Base-by-base conservation (phyloP, 1,140 invertebrate species). In the Dendroctonus valens region DNA sequence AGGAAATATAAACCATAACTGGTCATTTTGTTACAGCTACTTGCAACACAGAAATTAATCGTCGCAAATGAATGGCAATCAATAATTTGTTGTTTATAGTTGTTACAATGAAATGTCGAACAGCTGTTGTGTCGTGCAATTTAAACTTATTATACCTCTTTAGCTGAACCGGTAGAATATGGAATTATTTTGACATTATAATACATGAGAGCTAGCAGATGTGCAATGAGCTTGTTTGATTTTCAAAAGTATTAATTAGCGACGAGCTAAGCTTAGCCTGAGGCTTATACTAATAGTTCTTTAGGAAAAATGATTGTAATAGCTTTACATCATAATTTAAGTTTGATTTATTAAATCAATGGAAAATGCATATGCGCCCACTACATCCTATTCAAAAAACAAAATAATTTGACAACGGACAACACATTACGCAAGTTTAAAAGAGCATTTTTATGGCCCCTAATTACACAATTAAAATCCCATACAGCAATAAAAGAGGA, bases 391-490 rank as follows among this genome's bases (percentile, higher is more conserved):
- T 26, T 40, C 37, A 7, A 58, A 38, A 49, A 59, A 49, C 42
- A 61, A 50, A 50, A 51, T 52, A 61, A 63, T 54, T 44, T 51
- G 51, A 63, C 41, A 54, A 63, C 14, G 7, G 5, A 55, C 41
- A 54, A 63, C 60, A 46, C 53, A 63, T 54, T 63, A 63, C 40
- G 9, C 49, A 50, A 51, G 54, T 14, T 50, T 41, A 65, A 65
- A 65, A 59, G 50, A 49, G 39, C 65, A 60, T 53, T 67, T 67
- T 67, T 67, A 67, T 67, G 51, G 65, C 50, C 52, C 40, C 14
- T 67, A 59, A 67, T 67, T 67, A 67, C 65, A 51, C 65, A 67
- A 67, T 67, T 67, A 67, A 67, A 59, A 54, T 54, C 55, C 57
- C 65, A 59, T 67, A 67, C 7, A 60, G 39, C 58, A 67, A 67